Evolutionary conservation across 2,888 invertebrate species (phyloP).

Genomic region (Prosopocoilus inquinatus): DNA sequence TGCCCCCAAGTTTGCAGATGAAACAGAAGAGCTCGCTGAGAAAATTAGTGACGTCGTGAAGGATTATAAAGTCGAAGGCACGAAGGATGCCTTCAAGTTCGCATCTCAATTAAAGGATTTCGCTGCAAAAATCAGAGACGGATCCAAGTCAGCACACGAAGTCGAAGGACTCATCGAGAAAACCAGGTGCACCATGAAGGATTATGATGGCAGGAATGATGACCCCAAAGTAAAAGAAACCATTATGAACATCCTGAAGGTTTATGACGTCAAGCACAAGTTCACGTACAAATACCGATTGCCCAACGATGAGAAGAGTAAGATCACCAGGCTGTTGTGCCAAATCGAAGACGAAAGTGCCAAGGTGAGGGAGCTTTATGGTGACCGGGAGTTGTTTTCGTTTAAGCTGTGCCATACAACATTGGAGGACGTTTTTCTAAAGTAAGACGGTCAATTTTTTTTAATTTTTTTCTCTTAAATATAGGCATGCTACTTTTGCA

Average conservation of each 20-base stretch:
- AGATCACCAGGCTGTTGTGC: slow-evolving; percentile 63
- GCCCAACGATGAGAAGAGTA: slow-evolving; percentile 44
- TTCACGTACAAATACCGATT: too few relatives aligned
- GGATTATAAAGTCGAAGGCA: too few relatives aligned
- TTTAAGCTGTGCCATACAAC: slow-evolving; percentile 58
- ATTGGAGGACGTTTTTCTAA: slow-evolving; percentile 89
- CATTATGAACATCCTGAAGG: too few relatives aligned
- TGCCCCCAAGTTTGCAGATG: neutral
- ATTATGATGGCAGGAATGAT: too few relatives aligned
- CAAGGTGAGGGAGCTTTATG: slow-evolving; percentile 59
- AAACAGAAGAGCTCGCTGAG: neutral
- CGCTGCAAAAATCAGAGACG: too few relatives aligned
- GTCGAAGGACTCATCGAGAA: too few relatives aligned
- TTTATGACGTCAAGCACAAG: too few relatives aligned
- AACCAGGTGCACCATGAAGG: too few relatives aligned
- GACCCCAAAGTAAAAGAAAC: too few relatives aligned
- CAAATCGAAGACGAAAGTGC: slow-evolving; percentile 60
- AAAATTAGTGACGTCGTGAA: neutral
- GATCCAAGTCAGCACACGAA: too few relatives aligned
- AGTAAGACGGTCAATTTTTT: slow-evolving; percentile 44
- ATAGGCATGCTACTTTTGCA: slow-evolving; percentile 10
- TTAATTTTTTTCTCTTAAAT: neutral
- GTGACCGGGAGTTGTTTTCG: neutral
- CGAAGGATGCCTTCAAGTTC: too few relatives aligned
- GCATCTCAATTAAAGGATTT: too few relatives aligned